phyloP scores from a whole-genome alignment of 2,113 vertebrate genomes.

The Thalassarche chlororhynchos region DNA sequence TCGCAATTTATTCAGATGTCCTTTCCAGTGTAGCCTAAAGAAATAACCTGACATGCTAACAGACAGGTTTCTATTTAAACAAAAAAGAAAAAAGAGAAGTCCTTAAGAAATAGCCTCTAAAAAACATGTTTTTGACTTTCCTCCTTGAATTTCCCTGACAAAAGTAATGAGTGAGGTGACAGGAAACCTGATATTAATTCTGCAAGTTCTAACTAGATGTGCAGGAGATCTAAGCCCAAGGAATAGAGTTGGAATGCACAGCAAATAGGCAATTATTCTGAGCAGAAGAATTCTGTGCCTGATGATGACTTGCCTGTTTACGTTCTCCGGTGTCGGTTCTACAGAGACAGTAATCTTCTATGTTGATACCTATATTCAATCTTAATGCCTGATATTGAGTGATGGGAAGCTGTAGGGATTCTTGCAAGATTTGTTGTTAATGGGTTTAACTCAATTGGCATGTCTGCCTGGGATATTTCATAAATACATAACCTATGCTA shows the following conservation, averaged over 20 bases:
- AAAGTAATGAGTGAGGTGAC: constrained; percentile 51
- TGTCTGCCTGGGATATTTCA: constrained; percentile 15
- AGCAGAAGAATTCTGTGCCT: constrained; percentile 5
- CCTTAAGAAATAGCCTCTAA: constrained; percentile 49
- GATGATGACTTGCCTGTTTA: constrained; percentile 44
- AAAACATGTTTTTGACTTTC: constrained; percentile 29
- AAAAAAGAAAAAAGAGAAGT: background rate
- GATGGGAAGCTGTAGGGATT: constrained; percentile 21
- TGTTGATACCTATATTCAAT: constrained; percentile 48
- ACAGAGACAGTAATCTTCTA: constrained; percentile 40
- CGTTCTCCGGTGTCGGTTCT: background rate
- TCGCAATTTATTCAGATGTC: constrained; percentile 47
- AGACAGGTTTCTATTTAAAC: constrained; percentile 38
- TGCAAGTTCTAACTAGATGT: constrained; percentile 54
- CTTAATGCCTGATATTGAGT: constrained; percentile 52
- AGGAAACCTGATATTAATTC: constrained; percentile 56
- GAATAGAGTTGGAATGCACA: constrained; percentile 8
- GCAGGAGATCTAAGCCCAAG: constrained; percentile 27
- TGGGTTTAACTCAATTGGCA: constrained; percentile 45
- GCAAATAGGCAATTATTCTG: constrained; percentile 59
- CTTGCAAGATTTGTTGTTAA: constrained; percentile 50
- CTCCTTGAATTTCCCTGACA: constrained; percentile 51
- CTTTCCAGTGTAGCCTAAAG: constrained; percentile 32
- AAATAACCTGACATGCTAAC: constrained; percentile 40
- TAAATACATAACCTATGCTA: constrained; percentile 19